phyloP scores from a whole-genome alignment of 2,113 vertebrate species.

The Cololabis saira region DNA sequence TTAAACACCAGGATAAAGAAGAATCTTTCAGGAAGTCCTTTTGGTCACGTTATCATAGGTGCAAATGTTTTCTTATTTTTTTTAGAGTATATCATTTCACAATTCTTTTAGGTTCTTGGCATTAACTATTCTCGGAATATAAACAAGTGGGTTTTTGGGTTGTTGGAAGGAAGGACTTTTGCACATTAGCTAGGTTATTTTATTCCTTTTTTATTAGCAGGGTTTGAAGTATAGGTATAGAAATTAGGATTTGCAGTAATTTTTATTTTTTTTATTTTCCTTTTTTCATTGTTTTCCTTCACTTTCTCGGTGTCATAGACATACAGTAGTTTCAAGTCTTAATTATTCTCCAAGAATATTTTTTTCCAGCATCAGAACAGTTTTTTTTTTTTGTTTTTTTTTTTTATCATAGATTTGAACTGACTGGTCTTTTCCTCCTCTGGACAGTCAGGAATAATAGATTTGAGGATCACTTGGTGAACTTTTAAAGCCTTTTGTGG shows the following conservation, averaged over 20 bases:
- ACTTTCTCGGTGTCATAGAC: not conserved
- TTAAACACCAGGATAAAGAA: slow-evolving; percentile 2
- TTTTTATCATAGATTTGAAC: no score
- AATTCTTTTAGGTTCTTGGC: slow-evolving; percentile 6
- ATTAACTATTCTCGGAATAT: slow-evolving; percentile 1
- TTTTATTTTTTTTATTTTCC: not conserved
- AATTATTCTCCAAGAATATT: no score
- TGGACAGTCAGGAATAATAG: not conserved
- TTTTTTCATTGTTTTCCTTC: not conserved
- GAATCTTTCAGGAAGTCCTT: slow-evolving; percentile 17
- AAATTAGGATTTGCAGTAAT: not conserved
- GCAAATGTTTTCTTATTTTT: not conserved
- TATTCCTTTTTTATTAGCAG: slow-evolving; percentile 10
- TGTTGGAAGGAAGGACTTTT: slow-evolving; percentile 47
- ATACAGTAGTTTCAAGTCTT: no score
- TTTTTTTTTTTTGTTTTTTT: not conserved
- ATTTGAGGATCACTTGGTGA: no score
- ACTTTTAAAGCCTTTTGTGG: not conserved
- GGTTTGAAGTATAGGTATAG: slow-evolving; percentile 2
- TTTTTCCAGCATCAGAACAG: no score
- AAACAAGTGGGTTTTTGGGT: slow-evolving; percentile 2
- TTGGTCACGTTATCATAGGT: not conserved
- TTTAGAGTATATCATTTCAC: not conserved
- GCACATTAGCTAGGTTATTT: slow-evolving; percentile 38
- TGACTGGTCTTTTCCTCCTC: not conserved